phyloP scores from a whole-genome alignment of 2,797 vertebrate species.

The Anolis apletophallus region DNA sequence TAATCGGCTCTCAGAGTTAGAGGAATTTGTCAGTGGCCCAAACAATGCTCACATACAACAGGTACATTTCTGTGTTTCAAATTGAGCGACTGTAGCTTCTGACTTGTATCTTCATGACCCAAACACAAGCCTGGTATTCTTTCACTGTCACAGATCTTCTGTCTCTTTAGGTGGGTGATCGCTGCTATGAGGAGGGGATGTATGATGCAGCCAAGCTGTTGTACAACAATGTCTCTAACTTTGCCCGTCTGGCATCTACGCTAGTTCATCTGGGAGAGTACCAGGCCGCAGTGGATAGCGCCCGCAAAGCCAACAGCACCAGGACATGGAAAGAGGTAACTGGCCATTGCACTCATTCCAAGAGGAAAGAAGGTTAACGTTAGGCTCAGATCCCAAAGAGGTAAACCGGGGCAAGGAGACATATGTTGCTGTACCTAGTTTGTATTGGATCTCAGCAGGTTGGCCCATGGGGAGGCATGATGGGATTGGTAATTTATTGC shows the following conservation, averaged over 20 bases:
- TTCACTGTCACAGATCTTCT: background rate
- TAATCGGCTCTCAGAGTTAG: conserved; percentile 88
- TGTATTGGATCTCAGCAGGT: background rate
- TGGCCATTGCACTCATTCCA: fast-evolving
- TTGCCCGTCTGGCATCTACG: conserved; percentile 91
- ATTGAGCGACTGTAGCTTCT: background rate
- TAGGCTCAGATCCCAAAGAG: too few species aligned
- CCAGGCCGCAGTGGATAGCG: conserved; percentile 93
- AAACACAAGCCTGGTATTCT: background rate
- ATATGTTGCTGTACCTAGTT: background rate
- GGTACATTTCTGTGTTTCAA: conserved; percentile 69
- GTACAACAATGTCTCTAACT: conserved; percentile 92
- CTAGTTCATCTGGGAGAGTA: conserved; percentile 93
- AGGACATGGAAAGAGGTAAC: conserved; percentile 93
- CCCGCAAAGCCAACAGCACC: conserved; percentile 93
- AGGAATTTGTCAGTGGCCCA: conserved; percentile 87
- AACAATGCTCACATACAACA: conserved; percentile 93
- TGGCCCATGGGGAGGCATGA: background rate
- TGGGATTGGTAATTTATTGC: background rate
- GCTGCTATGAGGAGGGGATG: conserved; percentile 93
- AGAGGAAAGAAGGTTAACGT: background rate
- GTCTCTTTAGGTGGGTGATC: conserved; percentile 87
- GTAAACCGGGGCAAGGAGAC: too few species aligned
- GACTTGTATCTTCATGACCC: background rate
- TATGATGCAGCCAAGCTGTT: conserved; percentile 92